Evolutionary conservation across 1,140 invertebrate species (phyloP), one percentile per base, ranked within the genome.

Genomic region (Caenorhabditis inopinata): DNA sequence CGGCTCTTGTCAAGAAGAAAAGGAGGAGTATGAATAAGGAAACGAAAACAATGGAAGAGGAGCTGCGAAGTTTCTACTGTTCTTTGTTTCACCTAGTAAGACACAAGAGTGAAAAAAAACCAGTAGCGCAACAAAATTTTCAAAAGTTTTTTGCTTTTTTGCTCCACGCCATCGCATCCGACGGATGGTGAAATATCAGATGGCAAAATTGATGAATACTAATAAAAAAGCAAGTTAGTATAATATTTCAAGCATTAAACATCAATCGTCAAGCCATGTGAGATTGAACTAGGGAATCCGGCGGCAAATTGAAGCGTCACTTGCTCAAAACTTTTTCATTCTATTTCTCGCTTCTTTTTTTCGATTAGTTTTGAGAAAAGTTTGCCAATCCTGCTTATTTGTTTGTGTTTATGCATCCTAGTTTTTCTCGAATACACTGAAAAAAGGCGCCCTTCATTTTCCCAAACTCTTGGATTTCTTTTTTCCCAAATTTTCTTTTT

Each of bases 281-380:
- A 58, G 51, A 1, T 29, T 14, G 14, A 42, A 42, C 5, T 5
- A 14, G 38, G 32, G 58, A 3, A 16, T 12, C 25, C 11, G 29
- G n/a, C 5, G 12, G 32, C 58, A 68, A 68, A 68, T 68, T 68
- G 58, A 68, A 38, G 58, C 58, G 58, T 68, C 58, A 68, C 58
- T 68, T 68, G 58, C 25, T 68, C n/a, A 21, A 21, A 38, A 18
- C 38, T 14, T 21, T n/a, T 21, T 68, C 58, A 32, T 32, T 16
- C 11, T 9, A 32, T 53, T 53, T 53, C 27, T 53, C 27, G 21
- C 12, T 32, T 38, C n/a, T 0, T 9, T 0, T 42, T n/a, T 7
- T 42, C 38, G 5, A 14, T 5, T 42, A 14, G 38, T 42, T 42
- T 42, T 42, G 5, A 14, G 14, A 5, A 42, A 7, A 14, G 38